Base-by-base conservation (phyloP, 2,888 invertebrate species). In the Osmoderma eremita region DNA sequence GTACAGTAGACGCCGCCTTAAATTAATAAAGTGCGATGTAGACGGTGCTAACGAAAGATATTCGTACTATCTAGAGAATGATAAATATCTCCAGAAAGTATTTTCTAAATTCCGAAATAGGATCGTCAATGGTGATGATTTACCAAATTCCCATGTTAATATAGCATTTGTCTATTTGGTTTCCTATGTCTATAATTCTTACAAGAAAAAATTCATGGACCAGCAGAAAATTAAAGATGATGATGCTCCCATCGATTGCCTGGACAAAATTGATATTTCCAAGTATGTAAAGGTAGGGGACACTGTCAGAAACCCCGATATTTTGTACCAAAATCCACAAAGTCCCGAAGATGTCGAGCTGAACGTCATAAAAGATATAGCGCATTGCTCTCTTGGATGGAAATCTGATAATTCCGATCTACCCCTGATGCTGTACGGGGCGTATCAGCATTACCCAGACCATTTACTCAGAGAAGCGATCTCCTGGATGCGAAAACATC, bases 361-460 rank as follows among this genome's bases (percentile, higher is more conserved):
- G 39, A 83, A 84, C 24, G 84, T 87, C 0, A 83, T 90, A 0
- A 86, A 85, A 72, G 83, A 86, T 13, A 82, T 91, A 0, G 85
- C 90, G 58, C 88, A 92, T 78, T 89, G 90, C 71, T 88, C 89
- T 0, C 82, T 92, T 75, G 87, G 87, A 67, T 86, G 86, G 74
- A 81, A 83, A 45, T 83, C 85, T 66, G 88, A 90, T 72, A 88
- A 89, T 74, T 85, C 86, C 0, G 86, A 87, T 0, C 88, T 88
- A 79, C 86, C 88, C 0, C 86, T 88, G 72, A 90, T 91, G 71
- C 82, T 92, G 68, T 90, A 89, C 73, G 87, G 87, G 75, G 86
- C 92, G 13, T 91, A 91, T 75, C 89, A 90, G 72, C 88, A 88
- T 70, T 93, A 89, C 79, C 86, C 90, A 0, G 91, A 93, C 71